A percentile compares a stretch with the other conserved stretches of the same genome.
These are phyloP conservation scores for Aldrovandia affinis DNA, from an alignment of 2,797 vertebrate species.

Conservation along the genomic window DNA sequence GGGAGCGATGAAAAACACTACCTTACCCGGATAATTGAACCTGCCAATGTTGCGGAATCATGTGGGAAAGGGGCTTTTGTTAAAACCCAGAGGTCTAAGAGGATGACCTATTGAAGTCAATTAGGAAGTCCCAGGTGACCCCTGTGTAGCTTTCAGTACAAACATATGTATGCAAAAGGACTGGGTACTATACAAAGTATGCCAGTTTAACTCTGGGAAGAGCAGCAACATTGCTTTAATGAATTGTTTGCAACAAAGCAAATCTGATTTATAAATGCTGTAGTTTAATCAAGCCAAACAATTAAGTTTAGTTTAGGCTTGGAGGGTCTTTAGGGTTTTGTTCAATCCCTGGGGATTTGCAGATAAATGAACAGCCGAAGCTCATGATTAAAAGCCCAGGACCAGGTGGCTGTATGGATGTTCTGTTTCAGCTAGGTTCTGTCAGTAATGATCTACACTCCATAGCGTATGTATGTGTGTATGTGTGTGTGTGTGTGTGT, in stretches of 20 bases:
- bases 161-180: background rate
- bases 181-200: background rate
- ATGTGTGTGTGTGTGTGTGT: background rate
- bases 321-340: background rate
- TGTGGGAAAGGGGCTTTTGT: too few relatives aligned
- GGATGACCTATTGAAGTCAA: slow-evolving; percentile 10
- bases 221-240: background rate
- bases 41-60: too few relatives aligned
- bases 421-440: background rate
- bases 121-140: slow-evolving; percentile 9
- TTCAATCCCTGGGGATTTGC: slow-evolving; percentile 16
- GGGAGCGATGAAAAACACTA: too few relatives aligned
- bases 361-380: slow-evolving; percentile 7
- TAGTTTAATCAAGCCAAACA: background rate
- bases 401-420: slow-evolving; percentile 6
- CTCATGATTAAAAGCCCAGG: slow-evolving; percentile 17
- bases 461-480: background rate
- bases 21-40: too few relatives aligned
- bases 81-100: slow-evolving; percentile 18
- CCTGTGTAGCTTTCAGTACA: background rate
- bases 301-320: background rate
- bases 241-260: background rate
- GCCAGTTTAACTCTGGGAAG: background rate
- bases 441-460: background rate
- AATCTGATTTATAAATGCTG: background rate